Evolutionary conservation across 2,888 invertebrate genomes (phyloP).

Genomic region (Agonopterix subpropinquella): DNA sequence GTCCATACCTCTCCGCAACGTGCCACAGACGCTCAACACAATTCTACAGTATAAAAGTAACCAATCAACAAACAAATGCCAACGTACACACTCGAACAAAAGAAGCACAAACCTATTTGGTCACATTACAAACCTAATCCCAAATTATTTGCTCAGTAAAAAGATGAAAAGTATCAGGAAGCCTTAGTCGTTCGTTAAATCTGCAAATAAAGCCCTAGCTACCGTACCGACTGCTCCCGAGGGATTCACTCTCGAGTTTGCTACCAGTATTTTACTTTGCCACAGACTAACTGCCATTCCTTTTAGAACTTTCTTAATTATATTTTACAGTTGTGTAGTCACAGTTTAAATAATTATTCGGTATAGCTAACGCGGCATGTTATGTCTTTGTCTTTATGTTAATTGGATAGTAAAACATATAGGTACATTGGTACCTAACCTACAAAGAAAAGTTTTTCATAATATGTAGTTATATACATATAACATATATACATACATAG

Average conservation of each 20-base stretch:
- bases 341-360: neutral
- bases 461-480: no score
- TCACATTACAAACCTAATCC: slow-evolving; percentile 23
- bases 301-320: neutral
- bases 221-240: slow-evolving; percentile 34
- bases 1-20: no score
- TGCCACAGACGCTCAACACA: neutral
- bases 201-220: slow-evolving; percentile 45
- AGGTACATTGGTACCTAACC: no score
- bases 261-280: slow-evolving; percentile 9
- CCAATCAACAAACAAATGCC: neutral
- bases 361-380: no score
- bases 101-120: neutral
- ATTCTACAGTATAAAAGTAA: neutral
- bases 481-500: no score
- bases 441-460: no score
- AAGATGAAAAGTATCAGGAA: slow-evolving; percentile 38
- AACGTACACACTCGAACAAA: neutral
- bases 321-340: neutral
- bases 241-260: slow-evolving; percentile 24
- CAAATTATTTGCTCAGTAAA: slow-evolving; percentile 33
- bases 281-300: slow-evolving; percentile 18
- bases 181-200: slow-evolving; percentile 44
- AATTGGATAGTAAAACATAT: no score
- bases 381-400: no score